Evolutionary conservation across 2,888 invertebrate species (phyloP).

Genomic region (Coleophora deauratella): DNA sequence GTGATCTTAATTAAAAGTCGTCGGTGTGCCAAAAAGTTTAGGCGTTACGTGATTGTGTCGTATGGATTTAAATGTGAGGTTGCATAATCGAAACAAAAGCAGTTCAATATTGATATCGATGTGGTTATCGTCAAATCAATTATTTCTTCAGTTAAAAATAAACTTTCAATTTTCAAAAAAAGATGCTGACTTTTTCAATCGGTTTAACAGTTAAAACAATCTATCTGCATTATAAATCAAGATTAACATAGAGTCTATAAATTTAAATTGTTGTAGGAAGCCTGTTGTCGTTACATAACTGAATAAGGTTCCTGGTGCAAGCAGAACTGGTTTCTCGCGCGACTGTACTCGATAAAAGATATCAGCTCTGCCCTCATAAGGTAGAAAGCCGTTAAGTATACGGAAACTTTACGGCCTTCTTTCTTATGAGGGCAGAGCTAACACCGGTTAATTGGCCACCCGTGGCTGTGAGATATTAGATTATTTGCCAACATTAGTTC

Average conservation of each 20-base stretch:
- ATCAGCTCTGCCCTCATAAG: no score
- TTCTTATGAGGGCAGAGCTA: no score
- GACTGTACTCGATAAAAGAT: slow-evolving; percentile 8
- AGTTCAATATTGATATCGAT: not conserved
- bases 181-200: no score
- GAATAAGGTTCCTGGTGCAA: slow-evolving; percentile 27
- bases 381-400: no score
- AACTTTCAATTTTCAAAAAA: no score
- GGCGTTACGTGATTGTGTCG: slow-evolving; percentile 7
- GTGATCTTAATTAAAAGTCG: slow-evolving; percentile 8
- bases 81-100: not conserved
- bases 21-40: not conserved
- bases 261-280: slow-evolving; percentile 33
- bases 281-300: slow-evolving; percentile 43
- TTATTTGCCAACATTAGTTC: not conserved
- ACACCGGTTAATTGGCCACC: slow-evolving; percentile 12
- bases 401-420: no score
- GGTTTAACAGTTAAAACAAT: no score
- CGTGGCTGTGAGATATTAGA: slow-evolving; percentile 10
- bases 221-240: no score
- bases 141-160: not conserved
- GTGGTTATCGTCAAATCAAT: not conserved
- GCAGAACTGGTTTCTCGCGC: slow-evolving; percentile 32
- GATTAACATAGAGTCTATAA: no score
- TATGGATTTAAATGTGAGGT: slow-evolving; percentile 2